Base-by-base conservation (phyloP, 2,113 vertebrate genomes). In the Okapia johnstoni region DNA sequence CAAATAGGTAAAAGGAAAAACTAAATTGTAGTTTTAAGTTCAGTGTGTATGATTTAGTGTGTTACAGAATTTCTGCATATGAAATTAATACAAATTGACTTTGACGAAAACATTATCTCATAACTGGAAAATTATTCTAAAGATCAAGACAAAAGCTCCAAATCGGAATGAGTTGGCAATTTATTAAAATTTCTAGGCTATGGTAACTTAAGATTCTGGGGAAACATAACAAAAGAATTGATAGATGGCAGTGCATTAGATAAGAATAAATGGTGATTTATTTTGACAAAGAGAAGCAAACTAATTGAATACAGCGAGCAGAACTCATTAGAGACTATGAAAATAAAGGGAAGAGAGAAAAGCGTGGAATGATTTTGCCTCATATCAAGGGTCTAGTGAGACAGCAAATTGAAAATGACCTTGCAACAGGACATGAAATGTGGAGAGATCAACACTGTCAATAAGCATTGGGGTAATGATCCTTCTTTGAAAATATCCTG, bases 41-140 rank as follows among this genome's bases (percentile, higher is more conserved):
- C 14, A 79, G 7, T 40, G 36, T 52, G 7, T 79, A 76, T 63
- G 81, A 46, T 88, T 61, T 96, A 30, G 10, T 80, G 0, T 90
- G 16, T 97, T 96, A 48, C 3, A 85, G 30, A 80, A 89, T 94
- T 93, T 85, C 70, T 87, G 14, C 14, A 50, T 66, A 26, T 61
- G 93, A 93, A 93, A 91, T 94, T 90, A 90, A 63, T 94, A 70
- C 46, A 88, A n/a, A 84, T 80, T 91, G 40, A 90, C 50, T 95
- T 97, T 93, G 54, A 93, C 26, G 50, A 30, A 93, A 92, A 54
- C 33, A 54, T 88, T 94, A 36, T 93, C 90, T 46, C 30, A 19
- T 76, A 96, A 93, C 80, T 94, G 52, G 33, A 94, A 96, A 87
- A 91, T 81, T 93, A 77, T 58, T 87, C 33, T 73, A 77, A n/a